These are phyloP conservation scores for Tortricodes alternella DNA, from an alignment of 2,888 invertebrate genomes.

Conservation along the genomic window DNA sequence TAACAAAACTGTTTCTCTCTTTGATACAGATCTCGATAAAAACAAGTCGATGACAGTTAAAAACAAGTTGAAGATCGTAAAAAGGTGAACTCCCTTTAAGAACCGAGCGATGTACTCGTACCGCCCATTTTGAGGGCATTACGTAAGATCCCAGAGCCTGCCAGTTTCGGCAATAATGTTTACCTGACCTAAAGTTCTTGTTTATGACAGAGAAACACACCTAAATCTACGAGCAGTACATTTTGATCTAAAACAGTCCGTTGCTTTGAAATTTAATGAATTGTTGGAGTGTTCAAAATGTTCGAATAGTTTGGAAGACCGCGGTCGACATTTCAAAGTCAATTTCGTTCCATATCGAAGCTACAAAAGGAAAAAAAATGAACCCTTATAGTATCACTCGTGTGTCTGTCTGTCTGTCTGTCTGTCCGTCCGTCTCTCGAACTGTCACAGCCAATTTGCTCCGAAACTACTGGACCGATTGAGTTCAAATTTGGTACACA, in stretches of 20 bases:
- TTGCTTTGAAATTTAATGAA: conserved; percentile 7
- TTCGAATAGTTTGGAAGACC: background rate
- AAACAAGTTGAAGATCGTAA: conserved; percentile 27
- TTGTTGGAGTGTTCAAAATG: background rate
- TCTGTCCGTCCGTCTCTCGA: too few relatives aligned
- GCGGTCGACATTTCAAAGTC: conserved; percentile 1
- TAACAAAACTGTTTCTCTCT: conserved; percentile 13
- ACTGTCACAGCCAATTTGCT: too few relatives aligned
- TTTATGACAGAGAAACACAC: conserved; percentile 36
- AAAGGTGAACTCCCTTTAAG: conserved; percentile 21
- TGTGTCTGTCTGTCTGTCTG: too few relatives aligned
- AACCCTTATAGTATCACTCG: too few relatives aligned
- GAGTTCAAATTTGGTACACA: too few relatives aligned
- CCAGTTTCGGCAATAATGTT: conserved; percentile 40
- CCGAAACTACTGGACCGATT: too few relatives aligned
- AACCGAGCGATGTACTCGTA: conserved; percentile 4
- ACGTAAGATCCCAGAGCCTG: conserved; percentile 36
- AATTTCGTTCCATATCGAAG: background rate
- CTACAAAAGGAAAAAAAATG: background rate
- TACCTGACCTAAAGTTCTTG: conserved; percentile 40
- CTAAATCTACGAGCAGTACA: conserved; percentile 39
- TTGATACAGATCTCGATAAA: conserved; percentile 22
- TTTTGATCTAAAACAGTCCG: conserved; percentile 47
- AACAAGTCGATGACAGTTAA: conserved; percentile 14
- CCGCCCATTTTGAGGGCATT: conserved; percentile 37